phyloP scores from a whole-genome alignment of 2,888 invertebrate genomes.

The Megamerina dolium region DNA sequence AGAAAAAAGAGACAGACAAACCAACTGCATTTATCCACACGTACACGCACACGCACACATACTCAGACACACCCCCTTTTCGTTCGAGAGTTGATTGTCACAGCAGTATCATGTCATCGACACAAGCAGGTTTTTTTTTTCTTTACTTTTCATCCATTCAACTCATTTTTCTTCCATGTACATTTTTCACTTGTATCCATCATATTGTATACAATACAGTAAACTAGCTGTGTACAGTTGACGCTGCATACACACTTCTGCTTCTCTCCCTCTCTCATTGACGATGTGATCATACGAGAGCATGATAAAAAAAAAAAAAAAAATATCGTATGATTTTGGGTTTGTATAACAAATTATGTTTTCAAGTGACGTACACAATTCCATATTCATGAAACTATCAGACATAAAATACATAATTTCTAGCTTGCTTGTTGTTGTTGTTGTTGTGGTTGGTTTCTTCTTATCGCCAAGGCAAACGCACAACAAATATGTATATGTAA shows the following conservation, averaged over 20 bases:
- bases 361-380: not conserved
- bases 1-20: no score
- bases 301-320: not conserved
- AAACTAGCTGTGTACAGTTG: no score
- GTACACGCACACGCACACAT: no score
- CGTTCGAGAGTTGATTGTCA: not conserved
- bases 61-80: constrained; percentile 9
- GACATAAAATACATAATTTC: no score
- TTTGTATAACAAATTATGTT: constrained; percentile 4
- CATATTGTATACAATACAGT: no score
- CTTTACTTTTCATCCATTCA: not conserved
- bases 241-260: no score
- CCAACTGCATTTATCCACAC: no score
- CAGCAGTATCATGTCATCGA: not conserved
- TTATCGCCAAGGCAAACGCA: no score
- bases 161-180: not conserved
- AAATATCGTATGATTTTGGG: constrained; percentile 16
- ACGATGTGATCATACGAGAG: not conserved
- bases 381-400: no score
- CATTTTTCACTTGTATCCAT: not conserved
- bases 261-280: not conserved
- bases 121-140: not conserved
- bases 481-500: no score
- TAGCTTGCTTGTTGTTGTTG: no score
- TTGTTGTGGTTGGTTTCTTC: no score